These are phyloP conservation scores for Calypte anna DNA, from an alignment of 2,113 vertebrate genomes.

Conservation along the genomic window DNA sequence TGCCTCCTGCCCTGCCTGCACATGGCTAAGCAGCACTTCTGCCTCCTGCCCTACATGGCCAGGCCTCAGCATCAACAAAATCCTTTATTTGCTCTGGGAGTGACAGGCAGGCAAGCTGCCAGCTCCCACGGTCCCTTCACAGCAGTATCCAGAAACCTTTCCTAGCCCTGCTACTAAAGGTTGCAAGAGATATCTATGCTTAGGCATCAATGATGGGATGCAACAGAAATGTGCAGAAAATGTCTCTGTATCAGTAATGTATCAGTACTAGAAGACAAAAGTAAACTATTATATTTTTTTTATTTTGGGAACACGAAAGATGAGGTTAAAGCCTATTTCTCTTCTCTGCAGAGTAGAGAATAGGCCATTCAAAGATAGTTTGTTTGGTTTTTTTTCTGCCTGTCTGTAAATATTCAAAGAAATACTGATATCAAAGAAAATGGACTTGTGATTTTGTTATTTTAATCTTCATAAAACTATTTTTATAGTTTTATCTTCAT, in stretches of 20 bases:
- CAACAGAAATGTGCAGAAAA: no score
- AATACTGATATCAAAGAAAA: background rate
- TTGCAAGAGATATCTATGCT: background rate
- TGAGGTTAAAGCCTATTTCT: background rate
- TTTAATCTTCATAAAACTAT: background rate
- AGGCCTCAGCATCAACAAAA: background rate
- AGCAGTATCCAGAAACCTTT: background rate
- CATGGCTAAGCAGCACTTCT: background rate
- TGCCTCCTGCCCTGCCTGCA: background rate
- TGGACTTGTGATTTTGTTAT: background rate
- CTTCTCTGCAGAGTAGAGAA: background rate
- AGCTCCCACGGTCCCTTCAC: fast-evolving
- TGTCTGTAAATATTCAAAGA: background rate
- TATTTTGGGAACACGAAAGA: background rate
- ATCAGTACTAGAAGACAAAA: background rate
- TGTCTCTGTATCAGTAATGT: no score
- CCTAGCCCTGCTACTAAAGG: fast-evolving
- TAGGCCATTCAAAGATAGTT: background rate
- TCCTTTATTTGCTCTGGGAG: background rate
- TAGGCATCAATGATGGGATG: no score
- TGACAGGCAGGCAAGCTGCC: fast-evolving
- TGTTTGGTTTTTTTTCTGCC: background rate
- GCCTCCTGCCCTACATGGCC: background rate
- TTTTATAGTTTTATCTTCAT: background rate
- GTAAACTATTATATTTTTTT: background rate